A percentile compares a stretch with the other conserved stretches of the same genome.
These are phyloP conservation scores for Helleia helle DNA, from an alignment of 2,888 invertebrate species.

Conservation along the genomic window DNA sequence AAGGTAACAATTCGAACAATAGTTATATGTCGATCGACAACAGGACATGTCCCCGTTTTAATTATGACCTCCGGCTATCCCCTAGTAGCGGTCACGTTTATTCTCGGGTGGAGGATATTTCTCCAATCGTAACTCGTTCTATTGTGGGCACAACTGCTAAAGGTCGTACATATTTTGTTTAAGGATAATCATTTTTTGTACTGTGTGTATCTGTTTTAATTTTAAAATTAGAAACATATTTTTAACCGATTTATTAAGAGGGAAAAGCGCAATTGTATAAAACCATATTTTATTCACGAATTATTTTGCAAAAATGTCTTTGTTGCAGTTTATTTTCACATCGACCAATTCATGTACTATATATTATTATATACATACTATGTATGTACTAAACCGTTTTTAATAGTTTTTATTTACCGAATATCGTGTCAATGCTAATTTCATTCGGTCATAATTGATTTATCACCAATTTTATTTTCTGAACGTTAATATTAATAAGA, in stretches of 20 bases:
- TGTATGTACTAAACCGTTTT: too few species aligned
- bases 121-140: slow-evolving; percentile 56
- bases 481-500: too few species aligned
- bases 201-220: not conserved
- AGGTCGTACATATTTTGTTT: slow-evolving; percentile 67
- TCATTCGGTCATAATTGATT: too few species aligned
- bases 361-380: too few species aligned
- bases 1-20: slow-evolving; percentile 78
- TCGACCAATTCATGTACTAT: too few species aligned
- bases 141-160: slow-evolving; percentile 49
- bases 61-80: slow-evolving; percentile 70
- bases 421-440: too few species aligned
- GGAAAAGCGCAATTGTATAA: not conserved
- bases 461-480: too few species aligned
- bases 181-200: slow-evolving; percentile 24
- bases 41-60: slow-evolving; percentile 68
- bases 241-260: not conserved
- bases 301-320: slow-evolving; percentile 57
- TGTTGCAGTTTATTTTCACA: not conserved
- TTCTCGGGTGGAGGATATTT: slow-evolving; percentile 68
- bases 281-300: not conserved
- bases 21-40: slow-evolving; percentile 80
- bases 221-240: not conserved
- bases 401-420: too few species aligned
- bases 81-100: slow-evolving; percentile 69